Conservation (phyloP, 2,797 vertebrate genomes). For the Triplophysa bombifrons region DNA sequence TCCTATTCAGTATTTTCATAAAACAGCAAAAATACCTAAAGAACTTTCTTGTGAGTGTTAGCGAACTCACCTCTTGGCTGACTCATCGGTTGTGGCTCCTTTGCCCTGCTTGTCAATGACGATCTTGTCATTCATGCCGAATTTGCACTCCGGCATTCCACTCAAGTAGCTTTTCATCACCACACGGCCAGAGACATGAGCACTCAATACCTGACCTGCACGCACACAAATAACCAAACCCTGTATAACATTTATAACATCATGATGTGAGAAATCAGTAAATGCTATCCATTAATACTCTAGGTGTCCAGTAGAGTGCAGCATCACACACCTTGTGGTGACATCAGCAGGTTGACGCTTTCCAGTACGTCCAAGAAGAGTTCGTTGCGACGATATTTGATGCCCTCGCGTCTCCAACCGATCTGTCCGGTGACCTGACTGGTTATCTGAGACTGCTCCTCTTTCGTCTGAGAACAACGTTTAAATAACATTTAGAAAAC, state of each 20-base stretch:
- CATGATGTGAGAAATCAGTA: background rate
- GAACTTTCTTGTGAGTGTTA: no score
- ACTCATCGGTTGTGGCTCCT: constrained; percentile 86
- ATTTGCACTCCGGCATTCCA: constrained; percentile 91
- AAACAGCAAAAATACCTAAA: no score
- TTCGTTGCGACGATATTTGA: constrained; percentile 88
- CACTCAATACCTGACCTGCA: constrained; percentile 87
- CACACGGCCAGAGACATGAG: constrained; percentile 87
- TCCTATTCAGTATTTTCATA: no score
- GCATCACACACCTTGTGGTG: constrained; percentile 78
- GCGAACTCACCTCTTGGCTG: constrained; percentile 82
- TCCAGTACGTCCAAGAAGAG: constrained; percentile 88
- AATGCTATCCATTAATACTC: background rate
- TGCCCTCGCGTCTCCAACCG: constrained; percentile 87
- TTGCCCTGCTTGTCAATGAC: constrained; percentile 91
- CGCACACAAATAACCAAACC: background rate
- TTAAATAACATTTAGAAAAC: background rate
- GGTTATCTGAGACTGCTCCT: constrained; percentile 89
- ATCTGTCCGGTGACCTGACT: constrained; percentile 91
- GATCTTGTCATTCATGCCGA: constrained; percentile 92
- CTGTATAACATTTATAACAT: background rate
- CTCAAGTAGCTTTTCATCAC: constrained; percentile 93
- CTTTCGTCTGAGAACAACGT: constrained; percentile 77
- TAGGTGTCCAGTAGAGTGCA: background rate
- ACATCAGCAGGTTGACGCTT: constrained; percentile 89